Base-by-base conservation (phyloP, 2,113 vertebrate genomes). In the Stigmatopora argus region DNA sequence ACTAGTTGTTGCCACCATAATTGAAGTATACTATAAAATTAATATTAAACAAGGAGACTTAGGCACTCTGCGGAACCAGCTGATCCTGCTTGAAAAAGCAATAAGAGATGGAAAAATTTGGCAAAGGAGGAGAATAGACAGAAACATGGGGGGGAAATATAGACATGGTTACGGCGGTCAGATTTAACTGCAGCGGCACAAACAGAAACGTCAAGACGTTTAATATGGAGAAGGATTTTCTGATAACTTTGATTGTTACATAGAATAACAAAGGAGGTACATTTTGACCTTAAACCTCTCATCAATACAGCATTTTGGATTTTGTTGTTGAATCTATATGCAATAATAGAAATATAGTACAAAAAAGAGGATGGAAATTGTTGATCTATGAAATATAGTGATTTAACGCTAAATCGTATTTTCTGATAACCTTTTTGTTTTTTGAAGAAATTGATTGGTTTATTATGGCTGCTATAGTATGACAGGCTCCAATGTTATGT, bases 51-150 rank as follows among this genome's bases (percentile, higher is more conserved):
- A 41, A 41, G 38, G 38, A 9, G 38, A 41, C 6, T 41, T 41
- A 41, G 38, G 38, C 38, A 41, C 9, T 10, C 51, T 10, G 17
- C 21, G 11, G 19, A 53, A 53, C 7, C 1, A 51, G 7, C 59
- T 78, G 55, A 76, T 71, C 63, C 68, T 26, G 49, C 63, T 67
- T 62, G 65, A 73, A 67, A 65, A 38, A 46, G 66, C 52, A 41
- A 41, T 41, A 35, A 58, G 56, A 35, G 56, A 45, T 13, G n/a
- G 18, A 46, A 69, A 58, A 47, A 14, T 4, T 12, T 51, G 65
- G 45, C 44, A 62, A 66, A 35, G 67, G 44, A 45, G 47, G 8
- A 31, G 48, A 15, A 23, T 34, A 11, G 41, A 56, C 15, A 31
- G 31, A 31, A 31, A 10, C 49, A 17, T 26, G 18, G 44, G 15